Evolutionary conservation across 2,797 vertebrate species (phyloP), one percentile per base, ranked within the genome.

Genomic region (Poeciliopsis turneri): DNA sequence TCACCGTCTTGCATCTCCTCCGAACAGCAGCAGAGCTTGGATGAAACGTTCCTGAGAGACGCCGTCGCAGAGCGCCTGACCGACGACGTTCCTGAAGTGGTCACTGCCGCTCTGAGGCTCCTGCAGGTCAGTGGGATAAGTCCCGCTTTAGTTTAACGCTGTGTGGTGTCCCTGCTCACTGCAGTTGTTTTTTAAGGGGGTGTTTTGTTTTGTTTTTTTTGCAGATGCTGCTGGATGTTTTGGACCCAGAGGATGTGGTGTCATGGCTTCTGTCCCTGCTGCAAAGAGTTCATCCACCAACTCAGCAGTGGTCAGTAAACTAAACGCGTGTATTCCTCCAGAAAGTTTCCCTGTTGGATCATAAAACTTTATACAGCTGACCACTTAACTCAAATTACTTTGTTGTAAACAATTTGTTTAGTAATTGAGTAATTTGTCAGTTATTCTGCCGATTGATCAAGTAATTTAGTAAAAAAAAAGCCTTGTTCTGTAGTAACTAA

Each of bases 21-120:
- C 43, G 18, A 59, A 33, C 80, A 83, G 90, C 91, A 96, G 95
- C 96, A 96, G 73, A 96, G 94, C 77, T 93, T 98, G 81, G 97
- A 98, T 55, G 87, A 95, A 20, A 84, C 77, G 69, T 99, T 99
- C 88, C 92, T 99, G 91, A 97, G 93, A 87, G 96, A 96, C 71
- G 96, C 97, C 0, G 81, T 98, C 82, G 81, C 96, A 77, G 93
- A 95, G 5, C 96, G 98, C 2, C 91, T 99, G 71, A 94, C 87
- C 59, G 98, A 99, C 86, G 97, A 99, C 11, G 95, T 93, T 1
- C 82, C 93, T 3, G 95, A 96, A 8, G 97, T 99, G 30, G 96
- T 97, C n/a, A 81, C 95, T 16, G 92, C 96, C 0, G 90, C 97
- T 6, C 73, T 99, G 28, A 82, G 45, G 76, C 94, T 95, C 53